These are phyloP conservation scores for Diorhabda sublineata DNA, from an alignment of 1,140 invertebrate genomes.

Conservation along the genomic window DNA sequence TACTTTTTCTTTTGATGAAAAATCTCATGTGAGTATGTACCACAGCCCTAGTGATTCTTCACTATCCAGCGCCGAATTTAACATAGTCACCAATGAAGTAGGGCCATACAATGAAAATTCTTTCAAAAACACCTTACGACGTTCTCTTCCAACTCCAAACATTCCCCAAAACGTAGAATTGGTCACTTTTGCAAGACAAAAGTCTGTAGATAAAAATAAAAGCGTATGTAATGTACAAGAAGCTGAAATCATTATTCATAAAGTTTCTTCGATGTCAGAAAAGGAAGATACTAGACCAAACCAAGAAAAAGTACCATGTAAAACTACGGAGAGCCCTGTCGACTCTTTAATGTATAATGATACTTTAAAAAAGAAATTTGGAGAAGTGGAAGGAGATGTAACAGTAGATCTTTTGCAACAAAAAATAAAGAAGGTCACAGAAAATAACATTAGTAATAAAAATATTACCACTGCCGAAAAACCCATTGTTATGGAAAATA, in stretches of 20 bases:
- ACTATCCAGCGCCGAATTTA: conserved; percentile 28
- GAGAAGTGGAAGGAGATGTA: background rate
- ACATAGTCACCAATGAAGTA: conserved; percentile 20
- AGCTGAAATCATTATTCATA: background rate
- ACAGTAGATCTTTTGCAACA: conserved; percentile 7
- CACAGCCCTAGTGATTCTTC: conserved; percentile 15
- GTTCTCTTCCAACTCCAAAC: background rate
- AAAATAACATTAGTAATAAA: background rate
- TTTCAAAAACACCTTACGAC: background rate
- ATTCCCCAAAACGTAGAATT: background rate
- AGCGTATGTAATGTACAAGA: background rate
- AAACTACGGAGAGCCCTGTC: too few species aligned
- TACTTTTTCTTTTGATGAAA: conserved; percentile 21
- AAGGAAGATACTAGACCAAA: background rate
- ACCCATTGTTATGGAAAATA: background rate
- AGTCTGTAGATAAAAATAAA: background rate
- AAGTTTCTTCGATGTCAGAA: background rate
- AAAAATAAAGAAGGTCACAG: conserved; percentile 8
- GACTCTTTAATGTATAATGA: conserved; percentile 11
- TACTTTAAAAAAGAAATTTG: conserved; percentile 3
- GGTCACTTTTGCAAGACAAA: background rate
- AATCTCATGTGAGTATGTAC: conserved; percentile 8
- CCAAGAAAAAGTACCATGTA: background rate
- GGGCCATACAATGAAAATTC: conserved; percentile 4
- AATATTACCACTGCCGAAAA: background rate